phyloP scores from a whole-genome alignment of 2,888 invertebrate genomes.

The Ceratothoa steindachneri region DNA sequence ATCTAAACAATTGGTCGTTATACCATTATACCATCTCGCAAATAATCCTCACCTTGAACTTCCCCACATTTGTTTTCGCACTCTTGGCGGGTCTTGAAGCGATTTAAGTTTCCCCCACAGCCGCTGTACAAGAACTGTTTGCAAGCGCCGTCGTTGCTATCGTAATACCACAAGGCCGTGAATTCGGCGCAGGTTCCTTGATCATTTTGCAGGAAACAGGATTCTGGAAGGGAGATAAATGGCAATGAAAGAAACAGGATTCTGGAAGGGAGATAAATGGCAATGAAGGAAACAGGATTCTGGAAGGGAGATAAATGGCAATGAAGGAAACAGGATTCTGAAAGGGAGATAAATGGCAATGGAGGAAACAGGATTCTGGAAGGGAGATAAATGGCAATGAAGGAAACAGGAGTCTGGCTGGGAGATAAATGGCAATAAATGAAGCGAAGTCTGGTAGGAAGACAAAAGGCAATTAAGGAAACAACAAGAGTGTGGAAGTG shows the following conservation, averaged over 20 bases:
- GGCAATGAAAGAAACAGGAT: slow-evolving; percentile 18
- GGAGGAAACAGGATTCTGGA: slow-evolving; percentile 66
- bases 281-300: slow-evolving; percentile 68
- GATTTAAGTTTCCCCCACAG: slow-evolving; percentile 76
- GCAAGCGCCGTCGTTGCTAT: slow-evolving; percentile 67
- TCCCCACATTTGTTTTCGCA: slow-evolving; percentile 68
- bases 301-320: no score
- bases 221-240: slow-evolving; percentile 60
- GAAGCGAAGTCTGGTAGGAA: slow-evolving; percentile 63
- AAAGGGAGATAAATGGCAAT: slow-evolving; percentile 49
- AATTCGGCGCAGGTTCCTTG: slow-evolving; percentile 64
- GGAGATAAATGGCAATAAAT: slow-evolving; percentile 55
- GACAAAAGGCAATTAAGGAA: no score
- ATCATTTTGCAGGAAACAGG: slow-evolving; percentile 66
- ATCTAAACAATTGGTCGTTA: no score
- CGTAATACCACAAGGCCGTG: slow-evolving; percentile 67
- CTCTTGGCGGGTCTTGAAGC: slow-evolving; percentile 65
- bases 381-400: no score
- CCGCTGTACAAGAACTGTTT: slow-evolving; percentile 74
- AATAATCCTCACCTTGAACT: slow-evolving; percentile 64
- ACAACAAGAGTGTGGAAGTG: background rate
- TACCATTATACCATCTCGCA: no score
- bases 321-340: slow-evolving; percentile 11
- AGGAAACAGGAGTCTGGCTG: background rate
- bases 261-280: background rate